A percentile compares a stretch with the other conserved stretches of the same genome.
phyloP scores from a whole-genome alignment of 2,888 invertebrate species.

The Drosophila cognata region DNA sequence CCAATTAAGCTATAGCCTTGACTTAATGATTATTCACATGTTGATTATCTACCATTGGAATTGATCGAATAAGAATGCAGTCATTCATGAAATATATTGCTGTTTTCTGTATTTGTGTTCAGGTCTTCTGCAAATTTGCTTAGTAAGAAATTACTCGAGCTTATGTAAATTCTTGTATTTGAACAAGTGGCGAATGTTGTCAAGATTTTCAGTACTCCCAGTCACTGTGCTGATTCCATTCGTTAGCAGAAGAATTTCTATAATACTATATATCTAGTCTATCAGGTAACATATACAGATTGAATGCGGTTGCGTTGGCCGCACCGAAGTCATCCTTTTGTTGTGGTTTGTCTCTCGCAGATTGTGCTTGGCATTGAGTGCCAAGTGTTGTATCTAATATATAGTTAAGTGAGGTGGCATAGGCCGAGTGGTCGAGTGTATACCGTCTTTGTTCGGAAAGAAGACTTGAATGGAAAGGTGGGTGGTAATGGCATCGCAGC shows the following conservation, averaged over 20 bases:
- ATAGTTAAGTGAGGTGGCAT: constrained; percentile 14
- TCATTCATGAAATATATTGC: constrained; percentile 4
- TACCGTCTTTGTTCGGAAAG: neutral
- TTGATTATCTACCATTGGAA: constrained; percentile 6
- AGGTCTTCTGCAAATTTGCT: neutral
- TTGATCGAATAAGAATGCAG: neutral
- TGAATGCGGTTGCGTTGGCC: constrained; percentile 32
- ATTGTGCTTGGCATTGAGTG: constrained; percentile 40
- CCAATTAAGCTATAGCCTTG: constrained; percentile 14
- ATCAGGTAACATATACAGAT: constrained; percentile 30
- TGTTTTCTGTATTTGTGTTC: neutral
- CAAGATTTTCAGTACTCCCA: neutral
- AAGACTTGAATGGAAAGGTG: constrained; percentile 9
- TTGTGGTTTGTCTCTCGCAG: constrained; percentile 50
- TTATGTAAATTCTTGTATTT: constrained; percentile 21
- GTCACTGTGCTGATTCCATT: neutral
- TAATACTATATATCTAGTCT: neutral
- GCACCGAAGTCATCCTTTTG: constrained; percentile 43
- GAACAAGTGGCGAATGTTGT: constrained; percentile 10
- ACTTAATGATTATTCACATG: constrained; percentile 15
- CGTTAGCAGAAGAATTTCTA: neutral
- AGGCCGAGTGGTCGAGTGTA: constrained; percentile 3
- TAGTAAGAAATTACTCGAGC: neutral
- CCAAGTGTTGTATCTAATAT: constrained; percentile 33
- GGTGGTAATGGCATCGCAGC: neutral